phyloP scores from a whole-genome alignment of 2,113 vertebrate genomes.

The Stigmatopora argus region DNA sequence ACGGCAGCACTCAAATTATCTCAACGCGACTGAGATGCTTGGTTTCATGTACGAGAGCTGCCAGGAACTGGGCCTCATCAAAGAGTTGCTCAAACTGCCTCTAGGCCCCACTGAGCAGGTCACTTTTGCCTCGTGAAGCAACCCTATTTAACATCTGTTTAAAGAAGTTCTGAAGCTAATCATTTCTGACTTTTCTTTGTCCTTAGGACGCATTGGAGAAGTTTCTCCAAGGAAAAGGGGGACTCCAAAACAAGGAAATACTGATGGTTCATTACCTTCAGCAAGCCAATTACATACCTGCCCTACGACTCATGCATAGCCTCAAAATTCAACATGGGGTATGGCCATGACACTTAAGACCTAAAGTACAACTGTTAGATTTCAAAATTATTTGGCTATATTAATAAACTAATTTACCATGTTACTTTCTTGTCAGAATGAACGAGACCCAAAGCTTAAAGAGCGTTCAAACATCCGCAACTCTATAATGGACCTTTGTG shows the following conservation, averaged over 20 bases:
- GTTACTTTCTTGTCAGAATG: conserved; percentile 66
- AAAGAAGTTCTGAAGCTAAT: neutral
- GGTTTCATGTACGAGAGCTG: conserved; percentile 81
- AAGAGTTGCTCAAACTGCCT: conserved; percentile 87
- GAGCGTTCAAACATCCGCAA: conserved; percentile 83
- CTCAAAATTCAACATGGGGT: conserved; percentile 79
- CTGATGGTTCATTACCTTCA: conserved; percentile 88
- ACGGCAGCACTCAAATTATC: conserved; percentile 73
- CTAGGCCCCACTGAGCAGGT: conserved; percentile 84
- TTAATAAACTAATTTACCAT: neutral
- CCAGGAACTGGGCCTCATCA: conserved; percentile 85
- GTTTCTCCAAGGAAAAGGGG: conserved; percentile 78
- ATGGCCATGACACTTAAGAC: conserved; percentile 16
- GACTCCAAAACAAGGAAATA: conserved; percentile 81
- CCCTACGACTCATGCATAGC: conserved; percentile 83
- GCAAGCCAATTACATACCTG: conserved; percentile 85
- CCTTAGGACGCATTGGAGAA: conserved; percentile 83
- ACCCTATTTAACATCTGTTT: neutral
- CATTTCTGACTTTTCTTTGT: conserved; percentile 4
- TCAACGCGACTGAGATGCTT: conserved; percentile 78
- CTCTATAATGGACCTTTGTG: conserved; percentile 83
- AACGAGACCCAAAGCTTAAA: conserved; percentile 79
- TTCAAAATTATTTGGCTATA: neutral
- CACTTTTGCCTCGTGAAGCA: neutral
- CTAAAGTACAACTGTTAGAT: neutral